Percentiles rank a stretch among this genome's conserved stretches.
phyloP scores from a whole-genome alignment of 2,888 invertebrate species.

The Drosophila bunnanda region DNA sequence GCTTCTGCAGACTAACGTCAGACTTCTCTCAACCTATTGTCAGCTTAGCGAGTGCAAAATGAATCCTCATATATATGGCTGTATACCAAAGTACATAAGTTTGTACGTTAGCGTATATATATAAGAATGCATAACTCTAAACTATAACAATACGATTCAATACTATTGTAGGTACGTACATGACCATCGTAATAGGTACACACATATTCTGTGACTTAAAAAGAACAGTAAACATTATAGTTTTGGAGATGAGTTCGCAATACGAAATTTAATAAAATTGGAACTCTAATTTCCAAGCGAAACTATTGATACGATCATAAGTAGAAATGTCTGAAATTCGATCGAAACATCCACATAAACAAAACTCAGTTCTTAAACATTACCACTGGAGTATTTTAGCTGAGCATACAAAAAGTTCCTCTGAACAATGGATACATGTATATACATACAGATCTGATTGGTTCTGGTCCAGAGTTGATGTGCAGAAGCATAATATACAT shows the following conservation, averaged over 20 bases:
- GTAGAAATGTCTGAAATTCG: background rate
- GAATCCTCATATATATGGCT: background rate
- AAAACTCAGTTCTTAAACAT: background rate
- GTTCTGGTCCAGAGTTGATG: background rate
- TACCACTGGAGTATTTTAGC: background rate
- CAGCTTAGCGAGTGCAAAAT: background rate
- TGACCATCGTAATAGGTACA: background rate
- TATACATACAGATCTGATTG: background rate
- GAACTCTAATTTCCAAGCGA: background rate
- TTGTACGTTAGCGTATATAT: background rate
- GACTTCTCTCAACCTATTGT: background rate
- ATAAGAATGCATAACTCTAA: background rate
- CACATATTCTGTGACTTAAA: background rate
- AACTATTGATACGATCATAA: background rate
- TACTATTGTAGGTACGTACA: background rate
- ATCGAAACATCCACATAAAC: background rate
- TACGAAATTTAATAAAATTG: background rate
- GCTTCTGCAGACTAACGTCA: background rate
- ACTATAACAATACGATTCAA: background rate
- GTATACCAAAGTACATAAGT: background rate
- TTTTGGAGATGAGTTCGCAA: background rate
- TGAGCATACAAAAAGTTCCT: background rate
- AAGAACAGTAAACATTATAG: background rate
- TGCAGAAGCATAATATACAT: background rate
- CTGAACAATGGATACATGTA: background rate